A percentile compares a stretch with the other conserved stretches of the same genome.
These are phyloP conservation scores for Heteractis magnifica DNA, from an alignment of 92 coral and sea anemone genomes.

Conservation along the genomic window DNA sequence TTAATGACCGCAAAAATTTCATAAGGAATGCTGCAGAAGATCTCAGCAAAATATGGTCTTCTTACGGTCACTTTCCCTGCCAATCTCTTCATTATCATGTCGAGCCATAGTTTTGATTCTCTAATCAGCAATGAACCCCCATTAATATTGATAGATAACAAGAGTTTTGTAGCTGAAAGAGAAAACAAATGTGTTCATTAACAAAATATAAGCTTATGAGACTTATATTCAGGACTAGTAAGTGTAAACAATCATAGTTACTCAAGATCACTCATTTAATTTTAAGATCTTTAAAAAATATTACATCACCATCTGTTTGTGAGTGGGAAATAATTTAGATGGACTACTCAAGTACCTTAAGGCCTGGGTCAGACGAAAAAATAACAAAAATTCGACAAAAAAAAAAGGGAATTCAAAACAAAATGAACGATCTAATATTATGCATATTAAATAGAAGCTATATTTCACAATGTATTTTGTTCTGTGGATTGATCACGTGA, in stretches of 20 bases:
- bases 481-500: not conserved
- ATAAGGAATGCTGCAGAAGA: conserved; percentile 51
- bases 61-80: conserved; percentile 41
- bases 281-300: too few species aligned
- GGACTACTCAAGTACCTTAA: too few species aligned
- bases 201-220: too few species aligned
- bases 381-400: too few species aligned
- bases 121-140: conserved; percentile 41
- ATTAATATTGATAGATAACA: conserved; percentile 16
- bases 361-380: too few species aligned
- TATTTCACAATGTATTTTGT: not conserved
- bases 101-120: conserved; percentile 56
- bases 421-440: not conserved
- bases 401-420: too few species aligned
- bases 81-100: conserved; percentile 32
- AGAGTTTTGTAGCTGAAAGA: not conserved
- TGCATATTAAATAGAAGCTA: not conserved
- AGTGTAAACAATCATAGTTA: too few species aligned
- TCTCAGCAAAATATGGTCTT: conserved; percentile 53
- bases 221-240: too few species aligned
- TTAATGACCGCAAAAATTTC: conserved; percentile 45
- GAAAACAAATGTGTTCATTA: too few species aligned
- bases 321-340: too few species aligned
- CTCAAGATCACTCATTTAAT: too few species aligned
- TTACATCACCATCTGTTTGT: too few species aligned